A percentile compares a stretch with the other conserved stretches of the same genome.
Conservation (phyloP, 2,888 invertebrate genomes). For the Labia minor region DNA sequence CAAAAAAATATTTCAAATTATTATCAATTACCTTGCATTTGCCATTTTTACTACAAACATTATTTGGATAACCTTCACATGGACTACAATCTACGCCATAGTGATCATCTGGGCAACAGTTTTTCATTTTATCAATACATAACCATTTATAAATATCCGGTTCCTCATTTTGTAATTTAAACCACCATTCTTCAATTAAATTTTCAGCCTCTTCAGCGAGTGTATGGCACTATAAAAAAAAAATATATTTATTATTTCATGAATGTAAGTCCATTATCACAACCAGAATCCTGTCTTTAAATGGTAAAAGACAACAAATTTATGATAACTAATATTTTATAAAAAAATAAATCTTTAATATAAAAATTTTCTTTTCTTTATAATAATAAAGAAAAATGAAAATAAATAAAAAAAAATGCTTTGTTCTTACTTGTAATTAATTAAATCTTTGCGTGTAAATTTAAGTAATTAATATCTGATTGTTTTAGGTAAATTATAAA, state of each 20-base stretch:
- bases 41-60: conserved; percentile 73
- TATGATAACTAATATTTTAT: no score
- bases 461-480: no score
- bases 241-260: not conserved
- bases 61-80: conserved; percentile 62
- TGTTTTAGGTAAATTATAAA: no score
- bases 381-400: no score
- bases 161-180: conserved; percentile 48
- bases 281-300: no score
- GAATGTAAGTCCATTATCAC: not conserved
- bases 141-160: conserved; percentile 60
- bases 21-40: conserved; percentile 53
- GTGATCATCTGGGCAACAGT: conserved; percentile 76
- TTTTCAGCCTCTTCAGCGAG: conserved; percentile 74
- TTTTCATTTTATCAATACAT: conserved; percentile 63
- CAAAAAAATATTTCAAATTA: no score
- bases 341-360: no score
- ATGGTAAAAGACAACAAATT: no score
- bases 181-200: conserved; percentile 82
- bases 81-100: conserved; percentile 71
- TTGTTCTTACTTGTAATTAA: no score
- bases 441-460: no score
- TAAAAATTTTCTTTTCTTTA: no score
- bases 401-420: no score
- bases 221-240: conserved; percentile 58